phyloP scores from a whole-genome alignment of 2,113 vertebrate species.

The Etia nguti region DNA sequence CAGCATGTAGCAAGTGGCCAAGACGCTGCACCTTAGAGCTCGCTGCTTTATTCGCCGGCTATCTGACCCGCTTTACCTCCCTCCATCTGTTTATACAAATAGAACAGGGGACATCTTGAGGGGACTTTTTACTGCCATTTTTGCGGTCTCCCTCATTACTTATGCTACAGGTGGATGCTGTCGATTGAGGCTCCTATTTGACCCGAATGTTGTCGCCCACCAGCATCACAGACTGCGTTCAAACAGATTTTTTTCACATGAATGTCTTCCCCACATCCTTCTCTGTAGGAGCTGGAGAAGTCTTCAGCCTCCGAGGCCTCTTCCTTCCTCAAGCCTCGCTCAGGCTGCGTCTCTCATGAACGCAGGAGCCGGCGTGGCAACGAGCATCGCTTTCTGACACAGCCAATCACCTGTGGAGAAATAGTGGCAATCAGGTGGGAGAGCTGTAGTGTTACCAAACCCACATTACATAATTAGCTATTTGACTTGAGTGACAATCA shows the following conservation, averaged over 20 bases:
- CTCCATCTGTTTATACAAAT: constrained; percentile 5
- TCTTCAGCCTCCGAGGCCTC: constrained; percentile 53
- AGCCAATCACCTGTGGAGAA: constrained; percentile 73
- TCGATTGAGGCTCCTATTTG: background rate
- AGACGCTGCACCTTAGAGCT: constrained; percentile 5
- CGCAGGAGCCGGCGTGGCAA: constrained; percentile 58
- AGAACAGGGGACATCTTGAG: constrained; percentile 15
- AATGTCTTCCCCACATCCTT: background rate
- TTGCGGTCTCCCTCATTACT: background rate
- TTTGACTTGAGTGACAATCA: background rate
- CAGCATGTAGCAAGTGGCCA: constrained; percentile 23
- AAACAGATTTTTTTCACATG: background rate
- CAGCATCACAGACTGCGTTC: background rate
- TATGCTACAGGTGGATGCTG: background rate
- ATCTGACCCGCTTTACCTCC: background rate
- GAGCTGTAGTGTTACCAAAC: rapidly evolving
- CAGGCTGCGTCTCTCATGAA: constrained; percentile 45
- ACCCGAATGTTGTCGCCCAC: background rate
- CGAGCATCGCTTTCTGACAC: constrained; percentile 68
- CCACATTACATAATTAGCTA: background rate
- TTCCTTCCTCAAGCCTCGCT: constrained; percentile 64
- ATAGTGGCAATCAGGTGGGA: constrained; percentile 67
- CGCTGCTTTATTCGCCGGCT: constrained; percentile 39
- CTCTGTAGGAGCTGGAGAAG: constrained; percentile 74
- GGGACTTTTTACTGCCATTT: constrained; percentile 11